Percentiles rank a stretch among this genome's conserved stretches.
Evolutionary conservation across 2,113 vertebrate species (phyloP).

Genomic region (Lepus timidus): DNA sequence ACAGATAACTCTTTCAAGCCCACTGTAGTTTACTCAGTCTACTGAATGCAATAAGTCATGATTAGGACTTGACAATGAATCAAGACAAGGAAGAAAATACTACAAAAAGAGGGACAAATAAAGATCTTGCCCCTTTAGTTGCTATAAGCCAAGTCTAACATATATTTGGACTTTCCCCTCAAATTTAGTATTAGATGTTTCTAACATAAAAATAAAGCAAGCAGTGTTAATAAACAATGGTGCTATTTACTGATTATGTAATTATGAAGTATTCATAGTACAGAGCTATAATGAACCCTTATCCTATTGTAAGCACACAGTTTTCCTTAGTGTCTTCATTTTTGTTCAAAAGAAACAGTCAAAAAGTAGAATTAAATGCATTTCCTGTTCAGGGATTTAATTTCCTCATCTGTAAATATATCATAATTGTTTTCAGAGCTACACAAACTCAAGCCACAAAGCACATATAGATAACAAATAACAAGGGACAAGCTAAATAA

Average conservation of each 20-base stretch:
- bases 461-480: slow-evolving; percentile 21
- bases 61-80: slow-evolving; percentile 39
- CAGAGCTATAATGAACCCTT: not conserved
- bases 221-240: not conserved
- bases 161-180: not conserved
- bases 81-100: slow-evolving; percentile 20
- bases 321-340: slow-evolving; percentile 34
- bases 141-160: not conserved
- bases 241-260: slow-evolving; percentile 9
- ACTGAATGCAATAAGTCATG: not conserved
- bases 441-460: slow-evolving; percentile 46
- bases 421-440: slow-evolving; percentile 36
- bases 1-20: not conserved
- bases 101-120: slow-evolving; percentile 7
- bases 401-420: slow-evolving; percentile 32
- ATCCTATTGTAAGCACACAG: not conserved
- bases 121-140: slow-evolving; percentile 1
- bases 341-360: slow-evolving; percentile 44
- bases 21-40: slow-evolving; percentile 6
- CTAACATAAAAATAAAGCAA: slow-evolving; percentile 50
- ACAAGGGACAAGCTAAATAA: slow-evolving; percentile 50
- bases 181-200: slow-evolving; percentile 21
- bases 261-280: slow-evolving; percentile 30
- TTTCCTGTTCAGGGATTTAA: slow-evolving; percentile 18
- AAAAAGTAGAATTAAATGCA: slow-evolving; percentile 56